A percentile compares a stretch with the other conserved stretches of the same genome.
phyloP scores from a whole-genome alignment of 2,888 invertebrate species.

The Cistogaster globosa region DNA sequence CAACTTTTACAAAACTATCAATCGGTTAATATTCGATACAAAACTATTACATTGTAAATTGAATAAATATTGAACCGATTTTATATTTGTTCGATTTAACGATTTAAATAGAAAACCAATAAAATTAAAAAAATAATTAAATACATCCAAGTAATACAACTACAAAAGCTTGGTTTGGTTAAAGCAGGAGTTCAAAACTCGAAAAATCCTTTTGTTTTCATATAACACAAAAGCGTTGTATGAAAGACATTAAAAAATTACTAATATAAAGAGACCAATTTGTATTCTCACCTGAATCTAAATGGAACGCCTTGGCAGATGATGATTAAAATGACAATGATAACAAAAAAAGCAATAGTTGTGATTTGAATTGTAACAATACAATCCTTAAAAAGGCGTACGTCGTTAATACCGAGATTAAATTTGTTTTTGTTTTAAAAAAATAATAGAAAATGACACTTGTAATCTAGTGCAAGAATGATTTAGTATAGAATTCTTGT shows the following conservation, averaged over 20 bases:
- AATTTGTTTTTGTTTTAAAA: conserved; percentile 31
- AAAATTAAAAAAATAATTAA: no score
- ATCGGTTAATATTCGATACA: no score
- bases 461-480: conserved; percentile 57
- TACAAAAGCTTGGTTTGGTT: neutral
- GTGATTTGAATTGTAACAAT: conserved; percentile 14
- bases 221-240: conserved; percentile 31
- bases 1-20: no score
- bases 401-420: conserved; percentile 31
- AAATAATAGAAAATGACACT: conserved; percentile 57
- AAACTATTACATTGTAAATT: no score
- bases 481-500: conserved; percentile 15
- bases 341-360: conserved; percentile 14
- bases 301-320: conserved; percentile 68
- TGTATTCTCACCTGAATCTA: conserved; percentile 74
- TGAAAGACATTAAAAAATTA: conserved; percentile 56
- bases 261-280: conserved; percentile 72
- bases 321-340: conserved; percentile 10
- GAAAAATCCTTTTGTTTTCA: conserved; percentile 20
- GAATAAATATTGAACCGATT: no score
- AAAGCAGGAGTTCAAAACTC: neutral
- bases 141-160: no score
- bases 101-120: no score
- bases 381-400: conserved; percentile 54
- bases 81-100: no score